phyloP scores from a whole-genome alignment of 2,888 invertebrate species.

The Rhamphomyia laevipes region DNA sequence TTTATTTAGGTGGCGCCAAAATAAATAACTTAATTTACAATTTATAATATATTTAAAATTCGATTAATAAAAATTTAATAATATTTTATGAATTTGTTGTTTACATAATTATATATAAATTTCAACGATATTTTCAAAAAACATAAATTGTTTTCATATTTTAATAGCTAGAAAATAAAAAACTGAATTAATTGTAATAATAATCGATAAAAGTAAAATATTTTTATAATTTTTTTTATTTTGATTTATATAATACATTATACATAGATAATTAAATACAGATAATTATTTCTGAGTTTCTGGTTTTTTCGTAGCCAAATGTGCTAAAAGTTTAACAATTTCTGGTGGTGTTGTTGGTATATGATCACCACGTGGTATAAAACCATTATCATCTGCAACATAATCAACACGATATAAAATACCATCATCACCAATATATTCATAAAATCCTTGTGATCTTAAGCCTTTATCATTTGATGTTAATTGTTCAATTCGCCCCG shows the following conservation, averaged over 20 bases:
- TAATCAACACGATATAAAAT: constrained; percentile 42
- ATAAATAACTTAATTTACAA: no score
- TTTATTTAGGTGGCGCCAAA: no score
- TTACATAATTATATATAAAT: no score
- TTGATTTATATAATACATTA: background rate
- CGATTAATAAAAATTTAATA: background rate
- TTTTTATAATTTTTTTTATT: background rate
- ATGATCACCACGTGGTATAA: constrained; percentile 35
- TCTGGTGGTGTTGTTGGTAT: constrained; percentile 45
- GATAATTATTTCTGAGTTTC: background rate
- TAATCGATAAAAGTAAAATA: background rate
- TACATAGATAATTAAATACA: background rate
- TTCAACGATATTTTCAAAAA: no score
- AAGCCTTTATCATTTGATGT: constrained; percentile 45
- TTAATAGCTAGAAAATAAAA: no score
- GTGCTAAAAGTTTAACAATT: constrained; percentile 50
- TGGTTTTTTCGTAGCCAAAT: constrained; percentile 37
- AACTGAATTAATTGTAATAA: no score
- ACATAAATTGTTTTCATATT: no score
- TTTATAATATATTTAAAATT: background rate
- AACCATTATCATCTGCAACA: constrained; percentile 45
- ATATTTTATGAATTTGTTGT: no score
- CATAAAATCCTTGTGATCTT: constrained; percentile 51
- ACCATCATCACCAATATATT: constrained; percentile 53
- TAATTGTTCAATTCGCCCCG: constrained; percentile 44